Evolutionary conservation across 2,113 vertebrate species (phyloP), one percentile per base, ranked within the genome.

Genomic region (Morphnarchus princeps): DNA sequence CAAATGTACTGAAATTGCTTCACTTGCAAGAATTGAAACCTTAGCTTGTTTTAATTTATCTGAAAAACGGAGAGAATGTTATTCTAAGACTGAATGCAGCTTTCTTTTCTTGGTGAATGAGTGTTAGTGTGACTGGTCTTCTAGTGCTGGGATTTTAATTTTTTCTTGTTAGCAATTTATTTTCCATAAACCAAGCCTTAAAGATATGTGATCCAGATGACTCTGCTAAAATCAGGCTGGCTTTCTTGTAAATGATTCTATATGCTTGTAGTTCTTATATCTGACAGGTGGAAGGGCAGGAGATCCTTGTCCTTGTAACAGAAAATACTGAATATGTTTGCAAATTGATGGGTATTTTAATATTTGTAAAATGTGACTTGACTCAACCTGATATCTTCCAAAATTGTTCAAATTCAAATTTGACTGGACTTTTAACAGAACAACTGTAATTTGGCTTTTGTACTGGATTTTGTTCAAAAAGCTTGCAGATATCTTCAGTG

Each of bases 21-120:
- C 40, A 47, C 20, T 82, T 96, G 69, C 65, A 59, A 50, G 28
- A 83, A 79, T 0, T 34, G 50, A 59, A 58, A 69, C 19, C 22
- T 88, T 55, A 20, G 49, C n/a, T 80, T 84, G 16, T 31, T 72
- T 73, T 66, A 63, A 79, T 91, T 85, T 19, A 3, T 65, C 32
- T 65, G 55, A 45, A 28, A 57, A 86, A 26, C 0, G 0, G 12
- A 61, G 21, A 55, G n/a, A 72, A 26, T 55, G 16, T 54, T 15
- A 9, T 10, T 85, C 20, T 34, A 49, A 45, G 49, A 24, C 31
- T 59, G 49, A 86, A 62, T 16, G 34, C 57, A 57, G 16, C 17
- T 65, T 82, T 40, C 57, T 58, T 22, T 76, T 31, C 50, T 13
- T 38, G 38, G 13, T 63, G 66, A 31, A 8, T n/a, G 20, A 40